Base-by-base conservation (phyloP, 2,797 vertebrate genomes). In the Knipowitschia caucasica region DNA sequence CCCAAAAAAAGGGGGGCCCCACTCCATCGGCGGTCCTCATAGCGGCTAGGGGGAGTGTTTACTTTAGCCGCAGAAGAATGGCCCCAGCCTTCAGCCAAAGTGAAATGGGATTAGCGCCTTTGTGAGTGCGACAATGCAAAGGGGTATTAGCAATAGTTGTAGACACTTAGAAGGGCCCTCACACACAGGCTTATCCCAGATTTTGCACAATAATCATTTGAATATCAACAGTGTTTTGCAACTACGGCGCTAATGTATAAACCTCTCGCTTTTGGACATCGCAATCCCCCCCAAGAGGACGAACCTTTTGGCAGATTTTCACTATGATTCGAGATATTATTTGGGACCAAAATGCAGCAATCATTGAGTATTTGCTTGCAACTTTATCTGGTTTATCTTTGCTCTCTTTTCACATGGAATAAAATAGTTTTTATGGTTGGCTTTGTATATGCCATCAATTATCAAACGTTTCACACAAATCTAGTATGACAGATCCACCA, bases 201-300 rank as follows among this genome's bases (percentile, higher is more conserved):
- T 98, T 99, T 95, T 96, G 92, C 93, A 99, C 96, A 99, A 99
- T 98, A 98, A 98, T 97, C 94, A 99, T 99, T 99, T 98, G 95
- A 99, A 99, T 99, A 97, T 98, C 95, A 99, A 99, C 96, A 94
- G 96, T 98, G 95, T 98, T 99, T 98, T 96, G 95, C 92, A 98
- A 99, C 96, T 98, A 92, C 94, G 88, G 92, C 91, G 92, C 93
- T 96, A 96, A 98, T 98, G 96, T 98, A 98, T 96, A 98, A 98
- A 97, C 93, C 95, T 95, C 92, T 94, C 92, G 89, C 93, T 94
- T 98, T 94, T 93, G 90, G 94, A 92, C 92, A 86, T 87, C 83
- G 77, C 92, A 94, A 94, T 93, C 93, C 89, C 88, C 88, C 88
- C 26, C 17, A 9, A 82, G 78, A 39, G 36, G 36, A 21, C 3